Conservation (phyloP, 2,888 invertebrate species). For the Cecidostiba fungosa region DNA sequence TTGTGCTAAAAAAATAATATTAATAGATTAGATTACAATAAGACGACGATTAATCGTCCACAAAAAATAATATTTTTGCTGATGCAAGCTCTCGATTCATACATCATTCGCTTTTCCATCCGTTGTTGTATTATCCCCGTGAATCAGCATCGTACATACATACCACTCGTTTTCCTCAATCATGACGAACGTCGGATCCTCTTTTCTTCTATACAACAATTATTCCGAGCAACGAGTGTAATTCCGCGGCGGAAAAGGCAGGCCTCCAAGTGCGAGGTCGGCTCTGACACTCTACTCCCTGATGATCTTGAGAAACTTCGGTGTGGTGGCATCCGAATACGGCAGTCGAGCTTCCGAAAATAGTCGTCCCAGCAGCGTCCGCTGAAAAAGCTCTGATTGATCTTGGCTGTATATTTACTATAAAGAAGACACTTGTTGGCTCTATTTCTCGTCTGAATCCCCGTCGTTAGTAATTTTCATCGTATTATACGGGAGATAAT, state of each 20-base stretch:
- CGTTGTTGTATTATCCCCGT: background rate
- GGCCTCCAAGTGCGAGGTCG: constrained; percentile 28
- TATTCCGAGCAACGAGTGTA: background rate
- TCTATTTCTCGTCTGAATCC: background rate
- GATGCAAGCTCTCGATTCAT: too few species aligned
- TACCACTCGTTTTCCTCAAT: background rate
- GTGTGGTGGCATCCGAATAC: constrained; percentile 47
- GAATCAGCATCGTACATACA: background rate
- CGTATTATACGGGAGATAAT: background rate
- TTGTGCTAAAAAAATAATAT: too few species aligned
- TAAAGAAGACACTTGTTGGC: background rate
- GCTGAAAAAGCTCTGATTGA: background rate
- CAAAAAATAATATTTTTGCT: too few species aligned
- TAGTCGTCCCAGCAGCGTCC: constrained; percentile 20
- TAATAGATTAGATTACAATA: too few species aligned
- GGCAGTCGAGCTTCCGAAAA: constrained; percentile 36
- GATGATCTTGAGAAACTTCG: constrained; percentile 55
- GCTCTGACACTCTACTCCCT: background rate
- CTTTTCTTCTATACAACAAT: background rate
- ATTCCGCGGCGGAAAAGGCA: constrained; percentile 10
- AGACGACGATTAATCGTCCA: too few species aligned
- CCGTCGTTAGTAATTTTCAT: background rate
- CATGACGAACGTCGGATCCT: background rate
- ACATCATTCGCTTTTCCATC: too few species aligned
- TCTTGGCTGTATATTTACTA: background rate